These are phyloP conservation scores for Scylla paramamosain DNA, from an alignment of 1,140 invertebrate species.

Conservation along the genomic window DNA sequence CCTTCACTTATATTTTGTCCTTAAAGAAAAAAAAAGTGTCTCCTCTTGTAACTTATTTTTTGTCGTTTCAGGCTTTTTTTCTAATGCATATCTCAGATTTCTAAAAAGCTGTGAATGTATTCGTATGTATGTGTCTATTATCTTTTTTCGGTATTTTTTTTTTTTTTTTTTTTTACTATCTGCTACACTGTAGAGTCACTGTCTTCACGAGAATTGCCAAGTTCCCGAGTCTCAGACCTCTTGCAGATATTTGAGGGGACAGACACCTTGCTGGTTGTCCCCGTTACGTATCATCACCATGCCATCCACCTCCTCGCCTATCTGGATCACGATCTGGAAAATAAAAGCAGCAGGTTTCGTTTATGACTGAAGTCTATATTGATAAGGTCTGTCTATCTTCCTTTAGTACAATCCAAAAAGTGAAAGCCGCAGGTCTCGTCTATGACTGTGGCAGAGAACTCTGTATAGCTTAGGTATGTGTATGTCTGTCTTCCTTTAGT, in stretches of 20 bases:
- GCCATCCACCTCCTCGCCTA: slow-evolving; percentile 94
- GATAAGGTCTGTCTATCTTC: too few relatives aligned
- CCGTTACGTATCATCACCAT: slow-evolving; percentile 96
- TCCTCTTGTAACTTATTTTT: not conserved
- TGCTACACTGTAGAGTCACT: slow-evolving; percentile 31
- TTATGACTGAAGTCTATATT: not conserved
- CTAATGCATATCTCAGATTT: not conserved
- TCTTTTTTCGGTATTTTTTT: not conserved
- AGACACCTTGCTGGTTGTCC: slow-evolving; percentile 90
- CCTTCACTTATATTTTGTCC: not conserved
- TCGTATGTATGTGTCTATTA: not conserved
- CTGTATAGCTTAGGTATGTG: too few relatives aligned
- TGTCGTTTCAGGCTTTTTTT: not conserved
- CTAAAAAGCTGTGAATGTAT: not conserved
- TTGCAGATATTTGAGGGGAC: slow-evolving; percentile 82
- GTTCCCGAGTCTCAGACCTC: slow-evolving; percentile 79
- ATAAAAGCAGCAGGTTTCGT: slow-evolving; percentile 51
- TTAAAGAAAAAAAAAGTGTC: not conserved
- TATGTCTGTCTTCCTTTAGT: too few relatives aligned
- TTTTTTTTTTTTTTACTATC: not conserved
- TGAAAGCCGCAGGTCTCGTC: too few relatives aligned
- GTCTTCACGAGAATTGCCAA: not conserved
- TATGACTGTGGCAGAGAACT: too few relatives aligned
- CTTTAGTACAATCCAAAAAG: too few relatives aligned
- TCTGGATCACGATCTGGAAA: slow-evolving; percentile 85